Evolutionary conservation across 2,113 vertebrate species (phyloP), one percentile per base, ranked within the genome.

Genomic region (Neogobius melanostomus): DNA sequence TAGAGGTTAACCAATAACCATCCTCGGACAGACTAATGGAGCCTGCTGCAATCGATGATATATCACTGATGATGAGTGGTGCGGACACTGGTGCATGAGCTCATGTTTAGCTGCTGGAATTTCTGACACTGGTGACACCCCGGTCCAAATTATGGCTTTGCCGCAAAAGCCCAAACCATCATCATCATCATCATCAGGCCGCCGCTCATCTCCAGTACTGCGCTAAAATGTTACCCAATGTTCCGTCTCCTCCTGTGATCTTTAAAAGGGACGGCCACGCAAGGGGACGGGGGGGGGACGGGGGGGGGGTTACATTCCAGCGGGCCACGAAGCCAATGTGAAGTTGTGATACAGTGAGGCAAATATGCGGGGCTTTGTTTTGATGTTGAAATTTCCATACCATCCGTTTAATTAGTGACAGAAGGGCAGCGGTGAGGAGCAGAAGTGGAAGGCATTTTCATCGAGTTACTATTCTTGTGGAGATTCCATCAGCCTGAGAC

Each of bases 81-180:
- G 71, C 8, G 64, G 74, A 71, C 74, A 14, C 28, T 28, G 28
- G 15, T n/a, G 60, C 64, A 8, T 6, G 60, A 69, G 71, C 54
- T 61, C 68, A 53, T 4, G 10, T 36, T 44, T 45, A 51, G 67
- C n/a, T 61, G 68, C 63, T 72, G 73, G 71, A 68, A 72, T 66
- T 46, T 83, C 47, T 75, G 63, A 86, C 77, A 77, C 63, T 59
- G 70, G 57, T 51, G 72, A 76, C 65, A 68, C 53, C 5, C 56
- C 10, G 7, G 72, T 65, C 66, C 69, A 85, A 81, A 84, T 79
- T 65, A 80, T 67, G 69, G 71, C 63, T 79, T 73, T 68, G 66
- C 64, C 28, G 36, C 51, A 28, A 21, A 64, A 68, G 68, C 81
- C 77, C 81, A 82, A 85, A 36, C 28, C 28, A 36, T 36, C 28